Base-by-base conservation (phyloP, 1,140 invertebrate species). In the Octopus sinensis region DNA sequence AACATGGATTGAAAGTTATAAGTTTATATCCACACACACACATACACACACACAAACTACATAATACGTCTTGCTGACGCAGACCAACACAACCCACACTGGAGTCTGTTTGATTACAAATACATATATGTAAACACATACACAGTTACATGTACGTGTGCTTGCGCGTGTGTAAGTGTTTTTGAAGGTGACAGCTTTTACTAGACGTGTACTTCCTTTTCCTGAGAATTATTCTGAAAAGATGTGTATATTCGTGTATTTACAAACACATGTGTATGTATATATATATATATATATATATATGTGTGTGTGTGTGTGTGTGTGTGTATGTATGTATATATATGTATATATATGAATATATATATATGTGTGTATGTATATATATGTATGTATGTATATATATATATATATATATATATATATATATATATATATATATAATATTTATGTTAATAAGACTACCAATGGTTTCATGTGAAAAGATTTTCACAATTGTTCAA, bases 331-430 rank as follows among this genome's bases (percentile, higher is more conserved):
- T 62, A 62, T 62, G 17, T 62, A 62, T 62, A 62, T 62, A 62
- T 62, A 62, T 62, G 17, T 62, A 62, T 62, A 9, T 9, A 9
- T 62, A 62, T 62, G 17, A 9, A 62, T 62, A 62, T 62, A 62
- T 62, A 62, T 62, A 62, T 62, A 62, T 62, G 6, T 9, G 6
- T 62, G 17, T 62, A 62, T 62, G 17, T 62, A 62, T 62, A 62
- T 62, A 62, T 62, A 62, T 62, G 6, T 9, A 9, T 62, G 17
- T 62, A 62, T 62, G 17, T 62, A 62, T 62, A 62, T 62, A 62
- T 62, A 62, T 62, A 62, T 62, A 62, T 62, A 62, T 62, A 62
- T 62, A 62, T 62, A 62, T 62, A 62, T 62, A 62, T 62, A 62
- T 62, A 9, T 9, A 9, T 62, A 62, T 62, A 62, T 62, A 62